These are phyloP conservation scores for Glareola pratincola DNA, from an alignment of 2,113 vertebrate species.

Conservation along the genomic window DNA sequence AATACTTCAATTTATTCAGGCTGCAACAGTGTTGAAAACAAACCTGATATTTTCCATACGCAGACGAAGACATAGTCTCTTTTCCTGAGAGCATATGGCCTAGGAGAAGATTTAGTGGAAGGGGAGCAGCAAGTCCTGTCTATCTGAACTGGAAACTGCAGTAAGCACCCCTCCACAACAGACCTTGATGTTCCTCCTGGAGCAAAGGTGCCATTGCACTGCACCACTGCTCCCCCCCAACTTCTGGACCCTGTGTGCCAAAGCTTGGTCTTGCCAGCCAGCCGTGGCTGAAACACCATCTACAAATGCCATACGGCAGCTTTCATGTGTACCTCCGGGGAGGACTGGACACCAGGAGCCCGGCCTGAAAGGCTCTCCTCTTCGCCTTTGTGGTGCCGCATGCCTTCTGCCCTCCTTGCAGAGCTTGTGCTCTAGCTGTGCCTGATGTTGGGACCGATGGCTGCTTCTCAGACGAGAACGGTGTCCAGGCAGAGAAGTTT, in stretches of 20 bases:
- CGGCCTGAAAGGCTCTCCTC: not conserved
- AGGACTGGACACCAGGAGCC: not conserved
- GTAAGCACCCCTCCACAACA: rapidly evolving
- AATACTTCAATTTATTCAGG: conserved; percentile 43
- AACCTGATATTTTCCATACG: conserved; percentile 51
- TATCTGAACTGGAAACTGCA: not conserved
- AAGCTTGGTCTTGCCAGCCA: not conserved
- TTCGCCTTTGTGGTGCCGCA: rapidly evolving
- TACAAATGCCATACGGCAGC: not conserved
- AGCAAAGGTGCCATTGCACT: not conserved
- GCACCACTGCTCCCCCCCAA: not conserved
- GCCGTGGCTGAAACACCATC: not conserved
- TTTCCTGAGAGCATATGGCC: not conserved
- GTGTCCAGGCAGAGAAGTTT: not conserved
- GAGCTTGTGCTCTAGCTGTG: not conserved
- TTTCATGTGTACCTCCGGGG: not conserved
- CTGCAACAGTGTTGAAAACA: conserved; percentile 36
- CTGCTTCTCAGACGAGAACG: not conserved
- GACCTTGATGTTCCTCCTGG: not conserved
- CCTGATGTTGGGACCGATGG: not conserved
- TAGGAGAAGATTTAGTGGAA: not conserved
- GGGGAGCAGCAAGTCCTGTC: not conserved
- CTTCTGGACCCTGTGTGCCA: rapidly evolving
- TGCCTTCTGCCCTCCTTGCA: not conserved
- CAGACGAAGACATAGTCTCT: not conserved